phyloP scores from a whole-genome alignment of 2,888 invertebrate species.

The Oxyscelio sp. region DNA sequence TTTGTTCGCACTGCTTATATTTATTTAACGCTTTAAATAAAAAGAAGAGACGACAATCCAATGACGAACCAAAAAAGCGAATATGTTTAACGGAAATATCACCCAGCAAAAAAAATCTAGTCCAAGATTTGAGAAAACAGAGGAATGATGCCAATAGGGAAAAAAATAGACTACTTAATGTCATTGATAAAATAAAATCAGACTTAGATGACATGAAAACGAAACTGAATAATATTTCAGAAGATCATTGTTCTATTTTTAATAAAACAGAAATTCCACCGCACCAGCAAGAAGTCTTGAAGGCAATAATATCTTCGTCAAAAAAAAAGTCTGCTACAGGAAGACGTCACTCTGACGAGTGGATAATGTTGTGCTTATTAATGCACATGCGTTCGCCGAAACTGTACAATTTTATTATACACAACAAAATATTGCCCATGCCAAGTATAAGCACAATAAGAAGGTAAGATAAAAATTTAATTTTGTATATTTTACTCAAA shows the following conservation, averaged over 20 bases:
- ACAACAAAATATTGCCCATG: not conserved
- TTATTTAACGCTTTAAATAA: constrained; percentile 6
- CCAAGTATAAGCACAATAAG: constrained; percentile 12
- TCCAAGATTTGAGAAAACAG: constrained; percentile 2
- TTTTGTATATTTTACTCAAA: too few species aligned
- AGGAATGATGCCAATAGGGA: not conserved
- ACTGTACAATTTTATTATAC: not conserved
- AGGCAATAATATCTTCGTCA: constrained; percentile 1
- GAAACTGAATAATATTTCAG: constrained; percentile 9
- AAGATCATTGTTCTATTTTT: constrained; percentile 10
- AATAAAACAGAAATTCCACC: constrained; percentile 5
- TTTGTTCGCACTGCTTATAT: constrained; percentile 2
- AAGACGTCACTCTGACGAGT: constrained; percentile 19
- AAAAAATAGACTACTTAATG: not conserved
- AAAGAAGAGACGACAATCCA: constrained; percentile 4
- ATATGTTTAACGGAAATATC: constrained; percentile 2
- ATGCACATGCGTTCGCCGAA: constrained; percentile 27
- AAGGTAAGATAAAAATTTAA: too few species aligned
- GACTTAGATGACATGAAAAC: not conserved
- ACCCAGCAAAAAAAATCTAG: not conserved
- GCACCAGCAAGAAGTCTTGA: constrained; percentile 12
- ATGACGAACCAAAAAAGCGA: not conserved
- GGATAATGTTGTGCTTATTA: constrained; percentile 9
- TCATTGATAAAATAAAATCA: not conserved
- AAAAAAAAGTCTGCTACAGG: constrained; percentile 17